Percentiles rank a stretch among this genome's conserved stretches.
Conservation (phyloP, 1,140 invertebrate species). For the Plutomurus gul region DNA sequence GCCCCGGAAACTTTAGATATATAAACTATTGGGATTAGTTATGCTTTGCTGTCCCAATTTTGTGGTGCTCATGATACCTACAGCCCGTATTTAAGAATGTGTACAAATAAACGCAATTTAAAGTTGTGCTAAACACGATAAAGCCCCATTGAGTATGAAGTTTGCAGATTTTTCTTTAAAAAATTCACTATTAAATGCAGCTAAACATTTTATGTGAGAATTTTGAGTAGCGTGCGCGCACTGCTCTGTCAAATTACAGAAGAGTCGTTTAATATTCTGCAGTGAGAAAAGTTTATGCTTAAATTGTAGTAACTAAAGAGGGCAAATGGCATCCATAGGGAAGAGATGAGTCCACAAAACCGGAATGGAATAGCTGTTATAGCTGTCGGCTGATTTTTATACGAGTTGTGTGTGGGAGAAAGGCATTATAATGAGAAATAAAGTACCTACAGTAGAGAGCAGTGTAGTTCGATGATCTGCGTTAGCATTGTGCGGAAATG, state of each 20-base stretch:
- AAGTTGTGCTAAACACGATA: too few relatives aligned
- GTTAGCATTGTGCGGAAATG: neutral
- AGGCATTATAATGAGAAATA: neutral
- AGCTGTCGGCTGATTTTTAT: constrained; percentile 15
- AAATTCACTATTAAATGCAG: too few relatives aligned
- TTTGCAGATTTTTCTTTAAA: too few relatives aligned
- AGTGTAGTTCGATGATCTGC: neutral
- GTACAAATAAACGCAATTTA: too few relatives aligned
- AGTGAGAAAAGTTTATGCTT: neutral
- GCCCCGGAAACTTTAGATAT: neutral
- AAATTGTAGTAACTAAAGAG: neutral
- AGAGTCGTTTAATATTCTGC: neutral
- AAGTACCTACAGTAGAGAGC: neutral
- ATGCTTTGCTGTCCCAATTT: neutral
- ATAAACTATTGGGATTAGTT: neutral
- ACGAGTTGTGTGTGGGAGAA: neutral
- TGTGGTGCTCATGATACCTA: too few relatives aligned
- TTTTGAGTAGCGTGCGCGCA: too few relatives aligned
- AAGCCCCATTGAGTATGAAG: too few relatives aligned
- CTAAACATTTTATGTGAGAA: too few relatives aligned
- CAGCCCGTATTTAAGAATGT: too few relatives aligned
- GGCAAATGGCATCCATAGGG: constrained; percentile 6
- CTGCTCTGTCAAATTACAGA: too few relatives aligned
- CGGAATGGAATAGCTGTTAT: neutral
- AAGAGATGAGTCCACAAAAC: neutral